These are phyloP conservation scores for Agrotis clavis DNA, from an alignment of 2,888 invertebrate genomes.

Conservation along the genomic window DNA sequence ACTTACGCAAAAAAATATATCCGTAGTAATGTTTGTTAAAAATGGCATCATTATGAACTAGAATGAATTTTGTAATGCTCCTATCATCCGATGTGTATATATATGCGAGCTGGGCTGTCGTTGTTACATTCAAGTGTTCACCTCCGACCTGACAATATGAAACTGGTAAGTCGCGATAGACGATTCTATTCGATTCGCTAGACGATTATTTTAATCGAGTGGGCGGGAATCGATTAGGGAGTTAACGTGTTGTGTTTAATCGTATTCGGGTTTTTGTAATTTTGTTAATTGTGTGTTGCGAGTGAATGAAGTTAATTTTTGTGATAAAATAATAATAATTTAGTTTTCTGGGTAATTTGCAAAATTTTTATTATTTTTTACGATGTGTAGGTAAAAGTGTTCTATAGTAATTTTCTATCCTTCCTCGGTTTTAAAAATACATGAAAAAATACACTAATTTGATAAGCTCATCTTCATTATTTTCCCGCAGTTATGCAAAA, in stretches of 20 bases:
- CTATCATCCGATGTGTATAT: slow-evolving; percentile 75
- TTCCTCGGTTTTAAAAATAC: neutral
- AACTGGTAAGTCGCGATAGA: slow-evolving; percentile 83
- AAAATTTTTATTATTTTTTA: neutral
- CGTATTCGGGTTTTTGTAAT: slow-evolving; percentile 8
- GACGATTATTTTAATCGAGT: slow-evolving; percentile 42
- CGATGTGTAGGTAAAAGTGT: neutral
- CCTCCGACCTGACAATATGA: slow-evolving; percentile 85
- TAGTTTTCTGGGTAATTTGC: neutral
- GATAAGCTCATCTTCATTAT: neutral
- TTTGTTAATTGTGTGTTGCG: neutral
- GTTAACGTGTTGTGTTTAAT: slow-evolving; percentile 49
- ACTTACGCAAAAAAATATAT: slow-evolving; percentile 76
- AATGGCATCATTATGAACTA: slow-evolving; percentile 81
- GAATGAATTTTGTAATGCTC: slow-evolving; percentile 84
- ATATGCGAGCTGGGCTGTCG: slow-evolving; percentile 74
- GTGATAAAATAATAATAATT: neutral
- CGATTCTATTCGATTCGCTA: slow-evolving; percentile 56
- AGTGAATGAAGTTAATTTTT: slow-evolving; percentile 11
- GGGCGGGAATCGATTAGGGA: slow-evolving; percentile 45
- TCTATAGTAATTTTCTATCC: neutral
- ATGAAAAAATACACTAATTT: neutral
- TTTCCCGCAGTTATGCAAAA: slow-evolving; percentile 20
- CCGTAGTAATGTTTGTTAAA: slow-evolving; percentile 79
- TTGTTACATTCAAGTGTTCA: slow-evolving; percentile 82